Evolutionary conservation across 2,113 vertebrate genomes (phyloP).

Genomic region (Entomyzon cyanotis): DNA sequence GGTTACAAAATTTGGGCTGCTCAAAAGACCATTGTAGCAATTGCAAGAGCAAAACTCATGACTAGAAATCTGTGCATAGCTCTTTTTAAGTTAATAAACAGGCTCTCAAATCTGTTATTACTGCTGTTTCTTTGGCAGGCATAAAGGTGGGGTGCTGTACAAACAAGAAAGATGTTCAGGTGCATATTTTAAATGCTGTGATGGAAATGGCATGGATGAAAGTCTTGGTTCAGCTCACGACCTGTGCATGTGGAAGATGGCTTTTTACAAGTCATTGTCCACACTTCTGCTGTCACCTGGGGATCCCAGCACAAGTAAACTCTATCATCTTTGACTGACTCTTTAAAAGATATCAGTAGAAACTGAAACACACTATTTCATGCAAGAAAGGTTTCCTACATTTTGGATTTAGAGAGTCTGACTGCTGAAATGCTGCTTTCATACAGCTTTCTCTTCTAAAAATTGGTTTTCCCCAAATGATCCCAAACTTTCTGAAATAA

Average conservation of each 20-base stretch:
- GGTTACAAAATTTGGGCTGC: neutral
- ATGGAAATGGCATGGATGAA: neutral
- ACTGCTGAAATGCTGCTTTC: conserved; percentile 37
- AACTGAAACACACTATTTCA: conserved; percentile 60
- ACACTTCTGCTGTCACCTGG: neutral
- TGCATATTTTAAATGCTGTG: neutral
- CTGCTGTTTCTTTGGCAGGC: neutral
- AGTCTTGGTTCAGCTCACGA: neutral
- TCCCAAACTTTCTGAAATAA: conserved; percentile 58
- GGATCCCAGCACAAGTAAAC: conserved; percentile 12
- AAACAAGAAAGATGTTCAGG: neutral
- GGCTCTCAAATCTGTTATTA: neutral
- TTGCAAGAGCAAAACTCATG: neutral
- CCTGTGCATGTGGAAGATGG: neutral
- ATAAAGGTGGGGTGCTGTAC: neutral
- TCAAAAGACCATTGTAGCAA: neutral
- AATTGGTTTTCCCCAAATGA: conserved; percentile 55
- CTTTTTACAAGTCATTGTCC: neutral
- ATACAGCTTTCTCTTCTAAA: conserved; percentile 7
- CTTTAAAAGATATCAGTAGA: neutral
- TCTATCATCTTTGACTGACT: conserved; percentile 11
- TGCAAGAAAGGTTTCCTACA: conserved; percentile 47
- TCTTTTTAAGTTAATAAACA: neutral
- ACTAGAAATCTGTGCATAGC: neutral
- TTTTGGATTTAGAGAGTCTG: conserved; percentile 51